These are phyloP conservation scores for Drymonia ruficornis DNA, from an alignment of 2,888 invertebrate species.

Conservation along the genomic window DNA sequence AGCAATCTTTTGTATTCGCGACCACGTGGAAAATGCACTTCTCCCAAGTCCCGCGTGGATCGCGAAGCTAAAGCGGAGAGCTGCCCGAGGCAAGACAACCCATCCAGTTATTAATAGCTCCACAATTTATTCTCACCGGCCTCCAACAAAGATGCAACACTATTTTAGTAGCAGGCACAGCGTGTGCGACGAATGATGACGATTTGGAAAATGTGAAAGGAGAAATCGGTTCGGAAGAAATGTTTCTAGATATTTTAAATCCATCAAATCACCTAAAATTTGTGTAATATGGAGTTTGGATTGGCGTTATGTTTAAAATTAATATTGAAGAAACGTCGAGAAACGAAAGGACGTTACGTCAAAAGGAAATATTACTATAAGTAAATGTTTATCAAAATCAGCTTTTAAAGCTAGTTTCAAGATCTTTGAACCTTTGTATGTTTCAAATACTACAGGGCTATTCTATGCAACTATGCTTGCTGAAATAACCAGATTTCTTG, in stretches of 20 bases:
- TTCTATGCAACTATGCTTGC: too few relatives aligned
- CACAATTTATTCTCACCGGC: constrained; percentile 67
- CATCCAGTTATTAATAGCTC: constrained; percentile 67
- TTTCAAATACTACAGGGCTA: too few relatives aligned
- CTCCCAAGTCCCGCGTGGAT: constrained; percentile 19
- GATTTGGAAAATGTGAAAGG: constrained; percentile 34
- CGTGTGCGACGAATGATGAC: constrained; percentile 42
- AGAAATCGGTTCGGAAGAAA: constrained; percentile 8
- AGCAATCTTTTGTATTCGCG: background rate
- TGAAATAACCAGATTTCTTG: too few relatives aligned
- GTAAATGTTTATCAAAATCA: too few relatives aligned
- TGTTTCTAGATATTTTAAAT: too few relatives aligned
- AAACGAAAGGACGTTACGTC: too few relatives aligned
- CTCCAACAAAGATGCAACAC: constrained; percentile 71
- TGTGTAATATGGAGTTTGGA: background rate
- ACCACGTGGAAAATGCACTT: constrained; percentile 31
- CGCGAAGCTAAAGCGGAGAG: constrained; percentile 34
- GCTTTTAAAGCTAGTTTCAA: too few relatives aligned
- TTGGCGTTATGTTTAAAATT: too few relatives aligned
- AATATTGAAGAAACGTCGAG: too few relatives aligned
- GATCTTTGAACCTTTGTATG: too few relatives aligned
- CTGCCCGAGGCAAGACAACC: constrained; percentile 45
- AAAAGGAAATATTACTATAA: too few relatives aligned
- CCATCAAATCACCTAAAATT: background rate
- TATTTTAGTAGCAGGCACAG: constrained; percentile 67